These are phyloP conservation scores for Sebastes diaconus DNA, from an alignment of 2,797 vertebrate species.

Conservation along the genomic window DNA sequence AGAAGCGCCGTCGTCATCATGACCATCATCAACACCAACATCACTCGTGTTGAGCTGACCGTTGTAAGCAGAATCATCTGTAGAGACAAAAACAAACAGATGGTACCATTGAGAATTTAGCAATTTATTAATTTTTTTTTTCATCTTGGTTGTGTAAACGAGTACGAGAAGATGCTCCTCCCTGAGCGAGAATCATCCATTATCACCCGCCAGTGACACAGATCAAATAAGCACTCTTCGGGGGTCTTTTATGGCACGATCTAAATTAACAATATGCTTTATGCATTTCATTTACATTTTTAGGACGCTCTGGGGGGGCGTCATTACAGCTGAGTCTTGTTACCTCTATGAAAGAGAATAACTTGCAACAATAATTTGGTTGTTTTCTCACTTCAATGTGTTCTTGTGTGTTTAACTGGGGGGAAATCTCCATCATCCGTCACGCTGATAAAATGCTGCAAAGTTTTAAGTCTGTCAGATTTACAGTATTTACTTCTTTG, in stretches of 20 bases:
- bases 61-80: neutral
- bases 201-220: neutral
- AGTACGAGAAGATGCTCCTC: neutral
- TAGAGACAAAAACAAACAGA: neutral
- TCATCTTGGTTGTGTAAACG: neutral
- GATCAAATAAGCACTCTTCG: neutral
- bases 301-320: neutral
- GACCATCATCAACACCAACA: neutral
- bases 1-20: neutral
- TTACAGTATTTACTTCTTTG: neutral
- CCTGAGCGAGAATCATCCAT: neutral
- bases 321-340: neutral
- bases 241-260: too few species aligned
- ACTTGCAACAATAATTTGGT: neutral
- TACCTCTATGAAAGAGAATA: neutral
- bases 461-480: neutral
- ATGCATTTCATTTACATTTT: slow-evolving; percentile 24
- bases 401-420: neutral
- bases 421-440: neutral
- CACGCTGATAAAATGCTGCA: neutral
- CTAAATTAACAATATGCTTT: slow-evolving; percentile 1
- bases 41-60: neutral
- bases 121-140: neutral
- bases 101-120: neutral
- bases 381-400: neutral